Evolutionary conservation across 2,113 vertebrate genomes (phyloP).

Genomic region (Ariopsis seemanni): DNA sequence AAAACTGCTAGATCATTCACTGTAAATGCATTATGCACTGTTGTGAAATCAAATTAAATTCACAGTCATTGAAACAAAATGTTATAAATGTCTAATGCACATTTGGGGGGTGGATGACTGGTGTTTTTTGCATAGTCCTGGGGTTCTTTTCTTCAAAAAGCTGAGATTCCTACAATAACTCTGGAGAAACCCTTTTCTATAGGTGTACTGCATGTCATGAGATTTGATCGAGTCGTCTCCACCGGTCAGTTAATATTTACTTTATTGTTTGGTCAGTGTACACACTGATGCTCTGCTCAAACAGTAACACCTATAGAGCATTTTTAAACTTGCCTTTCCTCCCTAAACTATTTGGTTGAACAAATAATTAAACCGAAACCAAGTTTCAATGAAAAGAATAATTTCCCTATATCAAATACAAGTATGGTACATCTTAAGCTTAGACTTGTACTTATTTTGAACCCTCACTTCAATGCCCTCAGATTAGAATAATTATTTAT

Average conservation of each 20-base stretch:
- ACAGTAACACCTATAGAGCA: not conserved
- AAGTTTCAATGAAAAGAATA: not conserved
- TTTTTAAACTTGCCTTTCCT: not conserved
- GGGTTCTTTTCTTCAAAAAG: not conserved
- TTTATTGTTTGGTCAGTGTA: not conserved
- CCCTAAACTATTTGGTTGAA: not conserved
- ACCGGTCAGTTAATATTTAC: not conserved
- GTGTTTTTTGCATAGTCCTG: not conserved
- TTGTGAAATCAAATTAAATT: not conserved
- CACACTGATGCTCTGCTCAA: not conserved
- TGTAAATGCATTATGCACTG: not conserved
- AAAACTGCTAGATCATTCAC: not conserved
- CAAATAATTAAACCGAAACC: not conserved
- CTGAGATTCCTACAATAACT: not conserved
- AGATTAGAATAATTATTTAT: not conserved
- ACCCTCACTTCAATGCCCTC: not conserved
- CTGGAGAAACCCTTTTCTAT: not conserved
- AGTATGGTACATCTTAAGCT: not conserved
- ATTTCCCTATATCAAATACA: not conserved
- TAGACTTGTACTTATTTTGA: not conserved
- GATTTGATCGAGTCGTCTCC: not conserved
- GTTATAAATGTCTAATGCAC: not conserved
- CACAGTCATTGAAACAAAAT: not conserved
- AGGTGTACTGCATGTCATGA: not conserved
- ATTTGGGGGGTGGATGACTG: not conserved